A percentile compares a stretch with the other conserved stretches of the same genome.
phyloP scores from a whole-genome alignment of 2,113 vertebrate genomes.

The Alces alces region DNA sequence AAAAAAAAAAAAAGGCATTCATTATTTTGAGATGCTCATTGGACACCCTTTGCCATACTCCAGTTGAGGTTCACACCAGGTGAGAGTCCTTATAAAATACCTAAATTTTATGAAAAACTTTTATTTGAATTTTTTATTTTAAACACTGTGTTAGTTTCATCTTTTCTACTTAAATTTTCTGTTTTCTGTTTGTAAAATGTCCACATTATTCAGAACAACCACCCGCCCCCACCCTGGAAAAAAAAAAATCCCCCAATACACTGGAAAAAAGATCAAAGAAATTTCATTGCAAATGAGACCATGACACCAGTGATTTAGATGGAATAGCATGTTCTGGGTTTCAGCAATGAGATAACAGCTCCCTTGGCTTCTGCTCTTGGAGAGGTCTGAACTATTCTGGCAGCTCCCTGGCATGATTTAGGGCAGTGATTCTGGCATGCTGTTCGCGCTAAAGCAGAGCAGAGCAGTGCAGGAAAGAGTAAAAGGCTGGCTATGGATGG shows the following conservation, averaged over 20 bases:
- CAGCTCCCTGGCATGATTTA: slow-evolving; percentile 50
- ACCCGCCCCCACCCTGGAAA: background rate
- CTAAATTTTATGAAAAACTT: background rate
- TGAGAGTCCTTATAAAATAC: background rate
- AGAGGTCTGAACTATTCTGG: slow-evolving; percentile 28
- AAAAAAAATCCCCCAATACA: background rate
- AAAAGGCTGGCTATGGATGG: background rate
- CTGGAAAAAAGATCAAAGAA: slow-evolving; percentile 32
- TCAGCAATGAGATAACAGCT: slow-evolving; percentile 49
- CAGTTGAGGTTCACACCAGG: background rate
- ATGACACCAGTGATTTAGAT: slow-evolving; percentile 37
- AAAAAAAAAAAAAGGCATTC: background rate
- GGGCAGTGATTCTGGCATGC: slow-evolving; percentile 41
- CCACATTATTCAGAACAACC: background rate
- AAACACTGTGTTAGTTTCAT: background rate
- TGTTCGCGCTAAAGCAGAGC: background rate
- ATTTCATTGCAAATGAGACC: slow-evolving; percentile 35
- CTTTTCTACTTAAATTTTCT: background rate
- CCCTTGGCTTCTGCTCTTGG: slow-evolving; percentile 57
- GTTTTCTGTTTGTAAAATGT: slow-evolving; percentile 24
- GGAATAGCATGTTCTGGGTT: slow-evolving; percentile 39
- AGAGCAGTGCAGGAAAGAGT: background rate
- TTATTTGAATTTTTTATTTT: background rate
- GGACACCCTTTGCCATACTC: background rate
- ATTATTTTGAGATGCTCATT: background rate